Evolutionary conservation across 2,113 vertebrate species (phyloP).

Genomic region (Mohoua ochrocephala): DNA sequence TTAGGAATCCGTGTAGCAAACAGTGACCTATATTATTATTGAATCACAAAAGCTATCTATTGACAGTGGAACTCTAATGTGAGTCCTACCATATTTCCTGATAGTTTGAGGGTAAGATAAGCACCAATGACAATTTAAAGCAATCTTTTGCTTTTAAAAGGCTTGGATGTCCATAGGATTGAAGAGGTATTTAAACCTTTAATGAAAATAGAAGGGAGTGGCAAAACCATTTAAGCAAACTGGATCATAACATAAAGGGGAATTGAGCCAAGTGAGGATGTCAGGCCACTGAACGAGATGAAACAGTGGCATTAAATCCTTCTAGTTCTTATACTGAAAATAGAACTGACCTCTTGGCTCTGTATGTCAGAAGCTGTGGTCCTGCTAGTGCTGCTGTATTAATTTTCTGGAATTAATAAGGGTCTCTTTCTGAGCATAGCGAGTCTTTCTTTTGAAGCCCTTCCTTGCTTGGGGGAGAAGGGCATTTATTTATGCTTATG

Average conservation of each 20-base stretch:
- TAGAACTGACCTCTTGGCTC: background rate
- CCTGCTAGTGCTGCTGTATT: background rate
- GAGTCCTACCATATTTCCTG: background rate
- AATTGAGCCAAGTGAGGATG: background rate
- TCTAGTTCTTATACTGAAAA: background rate
- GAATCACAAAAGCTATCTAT: background rate
- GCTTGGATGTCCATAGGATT: background rate
- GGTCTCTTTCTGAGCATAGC: background rate
- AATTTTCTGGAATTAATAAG: background rate
- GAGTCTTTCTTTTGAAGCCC: background rate
- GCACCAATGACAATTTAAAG: background rate
- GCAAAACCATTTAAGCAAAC: background rate
- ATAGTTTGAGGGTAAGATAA: background rate
- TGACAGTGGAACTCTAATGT: background rate
- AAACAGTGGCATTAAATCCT: background rate
- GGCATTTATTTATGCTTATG: constrained; percentile 18
- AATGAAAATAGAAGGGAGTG: background rate
- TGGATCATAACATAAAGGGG: background rate
- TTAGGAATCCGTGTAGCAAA: background rate
- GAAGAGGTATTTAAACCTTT: background rate
- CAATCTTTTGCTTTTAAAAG: background rate
- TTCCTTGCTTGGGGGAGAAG: background rate
- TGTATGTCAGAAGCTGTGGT: background rate
- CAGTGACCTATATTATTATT: background rate
- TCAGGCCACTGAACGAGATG: background rate